Conservation (phyloP, 2,797 vertebrate species). For the Melanotaenia parkinsoni region DNA sequence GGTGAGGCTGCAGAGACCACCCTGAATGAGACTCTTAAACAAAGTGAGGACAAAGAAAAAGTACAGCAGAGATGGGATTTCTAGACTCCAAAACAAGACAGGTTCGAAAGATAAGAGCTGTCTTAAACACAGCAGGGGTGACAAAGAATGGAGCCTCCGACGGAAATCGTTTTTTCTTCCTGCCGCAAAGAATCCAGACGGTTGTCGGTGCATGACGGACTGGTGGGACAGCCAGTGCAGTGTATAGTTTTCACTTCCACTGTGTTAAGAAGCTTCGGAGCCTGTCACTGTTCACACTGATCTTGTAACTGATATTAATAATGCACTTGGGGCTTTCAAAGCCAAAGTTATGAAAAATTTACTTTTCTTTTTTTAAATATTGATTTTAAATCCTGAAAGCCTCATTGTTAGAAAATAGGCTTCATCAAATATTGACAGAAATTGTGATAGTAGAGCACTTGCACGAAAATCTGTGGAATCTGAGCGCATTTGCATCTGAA, state of each 20-base stretch:
- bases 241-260: conserved; percentile 64
- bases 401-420: conserved; percentile 79
- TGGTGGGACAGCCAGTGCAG: conserved; percentile 47
- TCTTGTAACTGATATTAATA: conserved; percentile 76
- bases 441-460: conserved; percentile 61
- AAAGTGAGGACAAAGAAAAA: conserved; percentile 51
- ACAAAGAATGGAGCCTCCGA: conserved; percentile 41
- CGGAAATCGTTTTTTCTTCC: conserved; percentile 19
- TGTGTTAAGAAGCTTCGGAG: conserved; percentile 62
- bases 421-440: conserved; percentile 78
- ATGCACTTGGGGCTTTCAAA: conserved; percentile 77
- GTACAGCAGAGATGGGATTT: conserved; percentile 73
- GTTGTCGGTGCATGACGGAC: conserved; percentile 30
- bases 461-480: conserved; percentile 31
- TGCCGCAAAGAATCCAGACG: background rate
- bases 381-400: conserved; percentile 78
- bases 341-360: conserved; percentile 78
- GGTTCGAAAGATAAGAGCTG: conserved; percentile 11
- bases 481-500: conserved; percentile 34
- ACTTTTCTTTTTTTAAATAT: conserved; percentile 77
- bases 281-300: conserved; percentile 71
- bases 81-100: conserved; percentile 48
- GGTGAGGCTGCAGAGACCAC: conserved; percentile 13
- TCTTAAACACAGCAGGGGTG: conserved; percentile 62
- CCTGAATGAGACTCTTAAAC: conserved; percentile 44